phyloP scores from a whole-genome alignment of 2,113 vertebrate species.

The Mobula birostris region DNA sequence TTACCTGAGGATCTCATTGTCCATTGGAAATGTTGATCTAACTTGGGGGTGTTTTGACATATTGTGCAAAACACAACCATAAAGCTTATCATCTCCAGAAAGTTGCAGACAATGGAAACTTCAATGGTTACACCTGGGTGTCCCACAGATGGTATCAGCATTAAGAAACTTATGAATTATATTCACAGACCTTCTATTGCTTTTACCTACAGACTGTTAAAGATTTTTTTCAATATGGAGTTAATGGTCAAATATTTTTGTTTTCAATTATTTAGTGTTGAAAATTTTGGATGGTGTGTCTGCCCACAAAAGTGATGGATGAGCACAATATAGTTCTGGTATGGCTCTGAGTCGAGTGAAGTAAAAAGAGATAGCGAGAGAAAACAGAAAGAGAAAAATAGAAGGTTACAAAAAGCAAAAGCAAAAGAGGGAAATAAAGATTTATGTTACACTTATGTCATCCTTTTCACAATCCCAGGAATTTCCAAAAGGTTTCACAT shows the following conservation, averaged over 20 bases:
- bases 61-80: not conserved
- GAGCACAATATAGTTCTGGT: not conserved
- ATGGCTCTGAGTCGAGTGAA: not conserved
- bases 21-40: not conserved
- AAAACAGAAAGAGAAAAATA: too few species aligned
- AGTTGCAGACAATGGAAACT: conserved; percentile 16
- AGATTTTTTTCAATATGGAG: not conserved
- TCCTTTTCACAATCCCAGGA: not conserved
- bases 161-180: conserved; percentile 5
- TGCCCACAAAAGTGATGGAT: not conserved
- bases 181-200: not conserved
- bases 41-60: not conserved
- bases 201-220: not conserved
- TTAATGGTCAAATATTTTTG: conserved; percentile 22
- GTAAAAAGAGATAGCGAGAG: not conserved
- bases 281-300: not conserved
- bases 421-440: not conserved
- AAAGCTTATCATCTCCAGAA: not conserved
- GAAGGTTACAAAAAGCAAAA: too few species aligned
- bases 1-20: not conserved
- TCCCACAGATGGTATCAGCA: conserved; percentile 3
- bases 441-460: not conserved
- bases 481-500: not conserved
- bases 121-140: conserved; percentile 9
- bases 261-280: not conserved